These are phyloP conservation scores for Synanthedon formicaeformis DNA, from an alignment of 2,888 invertebrate species.

Conservation along the genomic window DNA sequence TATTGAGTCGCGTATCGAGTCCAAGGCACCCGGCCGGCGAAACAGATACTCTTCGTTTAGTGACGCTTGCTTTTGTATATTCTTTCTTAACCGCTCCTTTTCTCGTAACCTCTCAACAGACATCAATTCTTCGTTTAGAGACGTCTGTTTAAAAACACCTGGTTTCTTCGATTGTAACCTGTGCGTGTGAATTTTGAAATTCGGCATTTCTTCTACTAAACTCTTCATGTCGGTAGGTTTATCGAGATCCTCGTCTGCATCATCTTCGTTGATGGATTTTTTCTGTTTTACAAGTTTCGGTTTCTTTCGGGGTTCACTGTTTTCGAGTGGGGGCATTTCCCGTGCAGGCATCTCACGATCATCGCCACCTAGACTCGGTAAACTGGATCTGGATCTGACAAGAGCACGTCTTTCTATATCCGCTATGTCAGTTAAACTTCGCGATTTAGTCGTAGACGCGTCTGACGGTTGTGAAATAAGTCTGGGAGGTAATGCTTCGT, in stretches of 20 bases:
- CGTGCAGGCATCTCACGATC: conserved; percentile 34
- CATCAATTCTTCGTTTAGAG: conserved; percentile 90
- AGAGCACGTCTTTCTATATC: conserved; percentile 79
- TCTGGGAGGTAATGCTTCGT: conserved; percentile 68
- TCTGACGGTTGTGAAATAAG: conserved; percentile 64
- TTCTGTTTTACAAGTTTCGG: conserved; percentile 89
- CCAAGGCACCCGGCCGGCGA: conserved; percentile 73
- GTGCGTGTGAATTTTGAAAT: conserved; percentile 70
- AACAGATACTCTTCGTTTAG: conserved; percentile 88
- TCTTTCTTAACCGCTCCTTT: conserved; percentile 83
- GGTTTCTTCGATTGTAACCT: conserved; percentile 62
- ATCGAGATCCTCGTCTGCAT: conserved; percentile 73
- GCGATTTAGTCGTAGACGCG: conserved; percentile 78
- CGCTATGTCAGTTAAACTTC: conserved; percentile 86
- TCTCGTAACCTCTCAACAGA: conserved; percentile 86
- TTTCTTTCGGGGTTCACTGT: conserved; percentile 69
- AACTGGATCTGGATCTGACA: conserved; percentile 80
- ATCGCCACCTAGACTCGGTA: conserved; percentile 74
- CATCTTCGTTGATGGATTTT: conserved; percentile 84
- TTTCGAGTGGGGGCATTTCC: conserved; percentile 33
- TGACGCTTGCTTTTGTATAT: conserved; percentile 90
- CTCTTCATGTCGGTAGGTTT: conserved; percentile 79
- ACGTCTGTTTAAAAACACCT: conserved; percentile 83
- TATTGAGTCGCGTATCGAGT: conserved; percentile 78
- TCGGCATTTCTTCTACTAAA: conserved; percentile 74